Evolutionary conservation across 1,140 invertebrate species (phyloP), one percentile per base, ranked within the genome.

Genomic region (Drosophila ironensis): DNA sequence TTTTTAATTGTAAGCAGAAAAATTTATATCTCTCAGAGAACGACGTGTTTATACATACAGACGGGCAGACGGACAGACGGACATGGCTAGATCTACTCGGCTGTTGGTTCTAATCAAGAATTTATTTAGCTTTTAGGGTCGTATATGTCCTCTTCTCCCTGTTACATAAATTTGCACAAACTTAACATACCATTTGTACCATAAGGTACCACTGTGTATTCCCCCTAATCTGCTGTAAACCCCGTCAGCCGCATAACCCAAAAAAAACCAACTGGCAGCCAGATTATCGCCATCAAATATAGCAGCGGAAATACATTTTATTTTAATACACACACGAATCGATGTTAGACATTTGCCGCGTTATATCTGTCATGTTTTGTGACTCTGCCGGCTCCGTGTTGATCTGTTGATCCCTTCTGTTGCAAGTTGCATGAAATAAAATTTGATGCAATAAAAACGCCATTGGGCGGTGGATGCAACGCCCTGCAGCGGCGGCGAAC

Each of bases 401-500:
- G 45, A 54, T 60, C 46, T 48, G 48, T 33, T 44, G 38, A 66
- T 59, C 50, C 56, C 73, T 57, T 61, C 57, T 45, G 38, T 53
- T 56, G 56, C 63, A 60, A 77, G 80, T 61, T n/a, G n/a, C n/a
- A n/a, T n/a, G 80, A 71, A 74, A 84, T 86, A 74, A 61, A 78
- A 74, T 61, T 48, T 50, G 51, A 35, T 48, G 80, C 80, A 86
- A 86, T 84, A 84, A 84, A 84, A 84, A 63, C 44, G 74, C 71
- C 74, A 78, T 74, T 66, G 51, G 59, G 56, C 63, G 59, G 59
- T 22, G 35, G 48, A 60, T 38, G 67, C 45, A 45, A 41, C 35
- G 63, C 37, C 33, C 33, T 22, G 45, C 48, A 53, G 30, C 60
- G 42, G 45, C 37, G 61, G 42, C 54, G 59, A 40, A 16, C 44